Evolutionary conservation across 53 echinoderm and acorn worm species (phyloP).

Genomic region (Mesocentrotus franciscanus): DNA sequence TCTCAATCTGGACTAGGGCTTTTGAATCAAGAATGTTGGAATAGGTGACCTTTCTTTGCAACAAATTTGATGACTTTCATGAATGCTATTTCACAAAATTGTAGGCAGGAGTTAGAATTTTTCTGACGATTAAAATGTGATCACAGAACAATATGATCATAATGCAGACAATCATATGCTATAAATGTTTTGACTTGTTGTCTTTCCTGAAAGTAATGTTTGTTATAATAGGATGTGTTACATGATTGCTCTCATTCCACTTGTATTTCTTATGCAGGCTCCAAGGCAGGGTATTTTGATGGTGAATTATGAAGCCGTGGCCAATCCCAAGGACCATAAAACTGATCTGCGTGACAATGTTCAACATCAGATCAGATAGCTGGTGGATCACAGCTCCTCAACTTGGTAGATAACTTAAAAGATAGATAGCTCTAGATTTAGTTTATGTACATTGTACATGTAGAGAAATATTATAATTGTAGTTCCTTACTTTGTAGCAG

Average conservation of each 20-base stretch:
- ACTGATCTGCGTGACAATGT: constrained; percentile 75
- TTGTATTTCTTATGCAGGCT: constrained; percentile 64
- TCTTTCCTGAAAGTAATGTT: background rate
- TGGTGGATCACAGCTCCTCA: background rate
- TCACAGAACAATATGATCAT: background rate
- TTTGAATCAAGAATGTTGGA: too few relatives aligned
- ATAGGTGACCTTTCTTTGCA: too few relatives aligned
- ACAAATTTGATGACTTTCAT: too few relatives aligned
- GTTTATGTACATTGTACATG: background rate
- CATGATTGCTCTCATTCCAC: background rate
- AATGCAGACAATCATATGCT: background rate
- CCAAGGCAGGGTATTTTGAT: constrained; percentile 85
- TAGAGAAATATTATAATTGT: background rate
- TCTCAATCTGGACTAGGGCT: too few relatives aligned
- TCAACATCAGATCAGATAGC: constrained; percentile 82
- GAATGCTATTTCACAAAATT: too few relatives aligned
- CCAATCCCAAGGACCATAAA: constrained; percentile 96
- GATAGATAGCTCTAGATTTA: background rate
- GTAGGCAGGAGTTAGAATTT: too few relatives aligned
- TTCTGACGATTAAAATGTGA: background rate
- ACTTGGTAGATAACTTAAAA: background rate
- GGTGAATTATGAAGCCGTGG: constrained; percentile 80
- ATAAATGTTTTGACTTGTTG: background rate
- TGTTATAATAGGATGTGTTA: background rate
- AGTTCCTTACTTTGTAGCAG: background rate